phyloP scores from a whole-genome alignment of 1,140 invertebrate genomes.

The Drosophila lini region DNA sequence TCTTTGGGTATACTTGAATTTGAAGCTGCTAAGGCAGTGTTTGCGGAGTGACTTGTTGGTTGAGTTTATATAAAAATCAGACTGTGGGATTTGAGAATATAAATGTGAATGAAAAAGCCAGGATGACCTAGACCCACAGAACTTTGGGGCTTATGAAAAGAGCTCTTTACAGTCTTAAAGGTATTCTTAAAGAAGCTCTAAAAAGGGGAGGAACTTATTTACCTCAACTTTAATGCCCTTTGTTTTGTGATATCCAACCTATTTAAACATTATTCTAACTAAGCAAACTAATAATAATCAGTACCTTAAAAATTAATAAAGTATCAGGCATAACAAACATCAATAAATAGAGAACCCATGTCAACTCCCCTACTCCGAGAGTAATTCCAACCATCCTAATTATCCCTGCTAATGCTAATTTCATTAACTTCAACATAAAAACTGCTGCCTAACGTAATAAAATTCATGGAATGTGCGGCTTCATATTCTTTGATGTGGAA shows the following conservation, averaged over 20 bases:
- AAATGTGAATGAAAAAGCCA: background rate
- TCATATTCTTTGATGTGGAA: conserved; percentile 33
- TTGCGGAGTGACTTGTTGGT: background rate
- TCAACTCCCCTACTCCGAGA: background rate
- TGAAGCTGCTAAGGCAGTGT: conserved; percentile 6
- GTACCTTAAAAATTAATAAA: too few relatives aligned
- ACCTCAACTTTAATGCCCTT: background rate
- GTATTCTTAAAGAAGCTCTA: too few relatives aligned
- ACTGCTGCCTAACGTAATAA: conserved; percentile 6
- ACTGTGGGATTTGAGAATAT: background rate
- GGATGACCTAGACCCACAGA: background rate
- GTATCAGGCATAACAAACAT: background rate
- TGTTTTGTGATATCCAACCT: background rate
- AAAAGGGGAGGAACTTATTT: background rate
- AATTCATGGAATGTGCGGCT: background rate
- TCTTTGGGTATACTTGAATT: conserved; percentile 33
- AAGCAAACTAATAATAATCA: too few relatives aligned
- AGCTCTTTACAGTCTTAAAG: too few relatives aligned
- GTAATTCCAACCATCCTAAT: conserved; percentile 8
- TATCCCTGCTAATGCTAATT: conserved; percentile 36
- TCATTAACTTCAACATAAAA: conserved; percentile 34
- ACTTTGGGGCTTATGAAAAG: background rate
- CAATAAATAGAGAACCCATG: background rate
- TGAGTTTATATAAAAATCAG: background rate
- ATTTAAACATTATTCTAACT: too few relatives aligned